Percentiles rank a stretch among this genome's conserved stretches.
Conservation (phyloP, 2,113 vertebrate genomes). For the Todiramphus saurophagus region DNA sequence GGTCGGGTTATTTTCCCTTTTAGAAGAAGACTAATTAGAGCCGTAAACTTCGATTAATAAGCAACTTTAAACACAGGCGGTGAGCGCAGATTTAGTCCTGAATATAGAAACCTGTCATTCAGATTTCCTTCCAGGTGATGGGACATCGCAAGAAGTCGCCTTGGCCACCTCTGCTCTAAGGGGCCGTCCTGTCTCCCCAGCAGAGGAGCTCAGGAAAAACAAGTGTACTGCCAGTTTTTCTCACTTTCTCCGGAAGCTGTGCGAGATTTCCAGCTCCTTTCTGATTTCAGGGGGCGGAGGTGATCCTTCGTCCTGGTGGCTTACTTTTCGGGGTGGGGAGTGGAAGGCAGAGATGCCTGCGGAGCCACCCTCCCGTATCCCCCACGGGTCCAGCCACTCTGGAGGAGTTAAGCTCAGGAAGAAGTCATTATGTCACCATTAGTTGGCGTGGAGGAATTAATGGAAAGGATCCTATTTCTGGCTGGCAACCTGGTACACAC, state of each 20-base stretch:
- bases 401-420: background rate
- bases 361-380: background rate
- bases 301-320: background rate
- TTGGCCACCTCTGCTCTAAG: background rate
- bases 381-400: too few relatives aligned
- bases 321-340: background rate
- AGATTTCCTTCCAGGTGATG: background rate
- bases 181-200: background rate
- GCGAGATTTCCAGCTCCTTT: background rate
- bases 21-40: constrained; percentile 47
- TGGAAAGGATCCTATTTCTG: background rate
- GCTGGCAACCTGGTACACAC: background rate
- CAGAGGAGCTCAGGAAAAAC: background rate
- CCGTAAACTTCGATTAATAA: constrained; percentile 46
- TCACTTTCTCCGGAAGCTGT: background rate
- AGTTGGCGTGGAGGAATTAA: background rate
- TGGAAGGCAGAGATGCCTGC: background rate
- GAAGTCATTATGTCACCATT: background rate
- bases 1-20: constrained; percentile 41
- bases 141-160: background rate
- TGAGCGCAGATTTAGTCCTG: background rate
- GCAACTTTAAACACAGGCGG: background rate
- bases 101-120: background rate
- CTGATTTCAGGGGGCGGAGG: background rate
- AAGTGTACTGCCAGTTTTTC: background rate